Base-by-base conservation (phyloP, 2,888 invertebrate species). In the Horisme vitalbata region DNA sequence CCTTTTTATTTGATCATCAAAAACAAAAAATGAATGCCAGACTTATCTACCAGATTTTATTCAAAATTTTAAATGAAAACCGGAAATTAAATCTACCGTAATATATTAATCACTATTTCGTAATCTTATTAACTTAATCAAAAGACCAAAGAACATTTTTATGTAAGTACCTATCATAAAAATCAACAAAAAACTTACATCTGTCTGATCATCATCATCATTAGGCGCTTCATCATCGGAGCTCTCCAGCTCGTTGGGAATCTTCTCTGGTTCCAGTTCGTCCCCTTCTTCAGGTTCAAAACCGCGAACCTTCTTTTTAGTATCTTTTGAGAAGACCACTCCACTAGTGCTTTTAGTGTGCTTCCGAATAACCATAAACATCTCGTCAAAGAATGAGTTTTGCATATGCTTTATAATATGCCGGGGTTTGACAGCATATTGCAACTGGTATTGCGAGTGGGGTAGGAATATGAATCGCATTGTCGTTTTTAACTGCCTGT, bases 381-480 rank as follows among this genome's bases (percentile, higher is more conserved):
- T 87, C 36, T 90, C 86, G n/a, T 81, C 85, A 57, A 96, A 93
- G 72, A 95, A 97, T 9, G 78, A 82, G 1, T 90, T 91, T 68
- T 96, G 95, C 87, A 98, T 94, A 65, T 94, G 94, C 23, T 92
- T 90, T 14, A 97, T 80, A 13, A 97, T 91, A 35, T 91, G 82
- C 26, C 90, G 83, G 0, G 97, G 95, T 36, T 92, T 93, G 1
- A 97, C 91, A 35, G 91, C 86, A 61, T 94, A 95, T 36, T 94
- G 92, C 1, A 92, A 90, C 62, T 94, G 93, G 71, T 98, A 98
- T 20, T 92, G 92, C 12, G 92, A 85, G 27, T 93, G 84, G 0
- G 96, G 95, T 39, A 98, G 84, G 71, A 96, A 97, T 14, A 92
- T 79, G 57, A 97, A 94, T 5, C 85, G 91, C 57, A 98, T 75